Evolutionary conservation across 2,113 vertebrate species (phyloP).

Genomic region (Butorides virescens): DNA sequence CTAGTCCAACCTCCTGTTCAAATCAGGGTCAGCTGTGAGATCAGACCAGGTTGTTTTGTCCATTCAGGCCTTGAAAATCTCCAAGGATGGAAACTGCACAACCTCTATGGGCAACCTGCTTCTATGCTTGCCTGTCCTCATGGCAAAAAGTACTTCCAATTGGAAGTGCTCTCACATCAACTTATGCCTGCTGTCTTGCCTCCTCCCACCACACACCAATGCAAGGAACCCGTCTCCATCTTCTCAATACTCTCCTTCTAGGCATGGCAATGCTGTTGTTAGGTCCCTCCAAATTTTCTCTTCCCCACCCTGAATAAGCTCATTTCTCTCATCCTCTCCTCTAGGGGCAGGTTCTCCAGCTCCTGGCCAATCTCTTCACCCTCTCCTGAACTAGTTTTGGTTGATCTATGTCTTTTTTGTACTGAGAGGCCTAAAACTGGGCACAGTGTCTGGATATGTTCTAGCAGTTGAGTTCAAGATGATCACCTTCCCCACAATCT

Average conservation of each 20-base stretch:
- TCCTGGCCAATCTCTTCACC: background rate
- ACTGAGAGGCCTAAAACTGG: background rate
- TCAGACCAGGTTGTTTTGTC: background rate
- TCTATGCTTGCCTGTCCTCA: background rate
- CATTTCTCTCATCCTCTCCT: background rate
- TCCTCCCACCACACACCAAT: background rate
- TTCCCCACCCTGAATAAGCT: background rate
- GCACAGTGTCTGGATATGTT: too few relatives aligned
- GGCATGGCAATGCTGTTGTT: background rate
- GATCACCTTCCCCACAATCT: background rate
- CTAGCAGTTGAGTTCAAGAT: background rate
- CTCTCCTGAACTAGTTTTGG: background rate
- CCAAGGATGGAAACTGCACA: background rate
- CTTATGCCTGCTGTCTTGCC: background rate
- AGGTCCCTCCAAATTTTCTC: background rate
- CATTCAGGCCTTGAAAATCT: background rate
- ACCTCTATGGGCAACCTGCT: background rate
- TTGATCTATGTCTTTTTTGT: background rate
- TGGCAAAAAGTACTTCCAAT: background rate
- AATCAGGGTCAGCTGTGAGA: background rate
- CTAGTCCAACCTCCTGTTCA: background rate
- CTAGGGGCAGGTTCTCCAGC: background rate
- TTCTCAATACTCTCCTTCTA: background rate
- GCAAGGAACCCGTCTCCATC: fast-evolving
- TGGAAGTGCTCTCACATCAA: background rate